Conservation (phyloP, 2,113 vertebrate genomes). For the Cepphus grylle region DNA sequence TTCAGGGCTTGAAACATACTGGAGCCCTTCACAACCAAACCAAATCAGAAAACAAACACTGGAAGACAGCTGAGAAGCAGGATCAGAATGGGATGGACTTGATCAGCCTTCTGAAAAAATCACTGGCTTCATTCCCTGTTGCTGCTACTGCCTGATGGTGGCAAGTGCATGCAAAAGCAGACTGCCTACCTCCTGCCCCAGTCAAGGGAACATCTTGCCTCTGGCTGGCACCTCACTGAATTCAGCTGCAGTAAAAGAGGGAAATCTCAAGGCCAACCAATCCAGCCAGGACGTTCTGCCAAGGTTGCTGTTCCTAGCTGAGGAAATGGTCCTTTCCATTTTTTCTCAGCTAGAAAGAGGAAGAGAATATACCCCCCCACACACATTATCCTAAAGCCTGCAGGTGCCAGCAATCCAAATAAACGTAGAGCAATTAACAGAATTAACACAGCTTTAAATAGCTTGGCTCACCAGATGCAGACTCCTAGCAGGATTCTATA, state of each 20-base stretch:
- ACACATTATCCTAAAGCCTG: slow-evolving; percentile 69
- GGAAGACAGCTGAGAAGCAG: neutral
- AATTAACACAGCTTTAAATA: slow-evolving; percentile 85
- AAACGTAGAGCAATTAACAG: slow-evolving; percentile 81
- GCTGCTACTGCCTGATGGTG: neutral
- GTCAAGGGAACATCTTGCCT: slow-evolving; percentile 4
- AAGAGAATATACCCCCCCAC: neutral
- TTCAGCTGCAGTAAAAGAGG: slow-evolving; percentile 43
- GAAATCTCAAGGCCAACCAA: slow-evolving; percentile 54
- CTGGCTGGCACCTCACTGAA: slow-evolving; percentile 4
- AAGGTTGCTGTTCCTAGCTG: slow-evolving; percentile 48
- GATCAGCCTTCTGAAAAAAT: slow-evolving; percentile 14
- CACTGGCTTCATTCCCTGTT: neutral
- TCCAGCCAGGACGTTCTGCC: slow-evolving; percentile 46
- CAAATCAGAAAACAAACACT: neutral
- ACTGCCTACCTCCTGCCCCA: neutral
- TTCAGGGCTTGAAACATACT: neutral
- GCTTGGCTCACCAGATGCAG: slow-evolving; percentile 79
- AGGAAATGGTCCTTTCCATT: slow-evolving; percentile 49
- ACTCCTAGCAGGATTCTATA: slow-evolving; percentile 76
- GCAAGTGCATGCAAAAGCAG: slow-evolving; percentile 4
- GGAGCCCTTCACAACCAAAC: neutral
- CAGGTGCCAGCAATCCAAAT: slow-evolving; percentile 81
- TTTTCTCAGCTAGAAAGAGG: slow-evolving; percentile 47
- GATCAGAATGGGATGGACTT: neutral